Evolutionary conservation across 2,797 vertebrate genomes (phyloP).

Genomic region (Enteromius radiatus): DNA sequence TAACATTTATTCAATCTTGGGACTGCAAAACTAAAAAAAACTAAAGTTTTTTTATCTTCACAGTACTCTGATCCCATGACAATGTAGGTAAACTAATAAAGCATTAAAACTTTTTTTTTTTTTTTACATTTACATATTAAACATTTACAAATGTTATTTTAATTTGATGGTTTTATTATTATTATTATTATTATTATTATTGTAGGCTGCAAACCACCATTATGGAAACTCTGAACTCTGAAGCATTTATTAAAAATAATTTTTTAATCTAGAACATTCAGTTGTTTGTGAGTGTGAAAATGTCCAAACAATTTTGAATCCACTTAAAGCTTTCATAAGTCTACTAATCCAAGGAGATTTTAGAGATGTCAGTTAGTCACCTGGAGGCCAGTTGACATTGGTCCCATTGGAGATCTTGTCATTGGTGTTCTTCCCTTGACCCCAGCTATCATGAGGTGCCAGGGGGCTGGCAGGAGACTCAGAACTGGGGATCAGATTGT

Average conservation of each 20-base stretch:
- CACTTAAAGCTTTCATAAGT: not conserved
- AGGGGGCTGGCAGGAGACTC: slow-evolving; percentile 92
- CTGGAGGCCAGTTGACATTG: slow-evolving; percentile 98
- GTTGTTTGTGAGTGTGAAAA: not conserved
- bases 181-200: no score
- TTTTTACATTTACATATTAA: not conserved
- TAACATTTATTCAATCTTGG: not conserved
- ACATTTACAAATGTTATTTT: not conserved
- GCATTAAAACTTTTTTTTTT: not conserved
- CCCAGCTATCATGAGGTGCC: slow-evolving; percentile 93
- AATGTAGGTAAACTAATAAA: not conserved
- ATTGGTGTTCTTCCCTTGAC: slow-evolving; percentile 92
- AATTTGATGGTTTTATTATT: not conserved
- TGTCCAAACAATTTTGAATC: not conserved
- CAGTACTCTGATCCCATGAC: not conserved
- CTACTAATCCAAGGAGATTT: not conserved
- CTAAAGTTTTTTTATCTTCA: no score
- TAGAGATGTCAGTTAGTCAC: slow-evolving; percentile 68
- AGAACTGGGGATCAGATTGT: slow-evolving; percentile 89
- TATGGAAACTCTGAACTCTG: not conserved
- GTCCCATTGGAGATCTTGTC: slow-evolving; percentile 97
- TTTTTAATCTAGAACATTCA: not conserved
- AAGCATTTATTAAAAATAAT: not conserved
- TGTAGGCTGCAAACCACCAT: not conserved
- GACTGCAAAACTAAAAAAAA: not conserved